Evolutionary conservation across 2,113 vertebrate species (phyloP).

Genomic region (Brevimyrus niger): DNA sequence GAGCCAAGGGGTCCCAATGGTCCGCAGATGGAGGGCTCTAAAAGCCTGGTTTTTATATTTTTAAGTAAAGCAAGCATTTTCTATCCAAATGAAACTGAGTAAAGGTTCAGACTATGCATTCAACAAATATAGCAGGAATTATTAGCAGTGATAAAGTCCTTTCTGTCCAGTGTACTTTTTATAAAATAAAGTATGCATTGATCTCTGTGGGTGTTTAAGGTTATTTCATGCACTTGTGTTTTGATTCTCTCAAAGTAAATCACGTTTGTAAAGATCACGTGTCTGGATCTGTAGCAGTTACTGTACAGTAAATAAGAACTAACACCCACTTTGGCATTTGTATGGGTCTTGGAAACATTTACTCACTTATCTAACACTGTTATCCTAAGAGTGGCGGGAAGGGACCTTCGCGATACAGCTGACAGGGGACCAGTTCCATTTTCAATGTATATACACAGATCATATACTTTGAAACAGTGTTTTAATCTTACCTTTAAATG

Average conservation of each 20-base stretch:
- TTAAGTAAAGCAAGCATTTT: background rate
- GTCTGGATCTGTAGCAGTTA: background rate
- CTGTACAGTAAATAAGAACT: background rate
- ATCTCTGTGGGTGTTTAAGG: constrained; percentile 1
- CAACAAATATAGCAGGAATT: constrained; percentile 8
- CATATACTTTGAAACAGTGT: background rate
- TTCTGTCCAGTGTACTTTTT: background rate
- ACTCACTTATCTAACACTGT: background rate
- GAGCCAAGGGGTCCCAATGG: background rate
- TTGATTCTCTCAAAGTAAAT: constrained; percentile 32
- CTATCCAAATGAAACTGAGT: background rate
- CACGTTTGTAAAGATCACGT: background rate
- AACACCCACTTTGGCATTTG: background rate
- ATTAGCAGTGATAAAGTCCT: background rate
- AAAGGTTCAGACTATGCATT: constrained; percentile 16
- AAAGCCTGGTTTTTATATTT: background rate
- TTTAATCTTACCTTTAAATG: background rate
- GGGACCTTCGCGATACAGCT: background rate
- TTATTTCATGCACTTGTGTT: constrained; percentile 19
- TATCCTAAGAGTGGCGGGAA: background rate
- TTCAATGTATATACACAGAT: background rate
- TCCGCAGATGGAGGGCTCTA: background rate
- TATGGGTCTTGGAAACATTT: background rate
- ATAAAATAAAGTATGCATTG: background rate
- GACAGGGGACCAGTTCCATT: background rate